Evolutionary conservation across 2,113 vertebrate genomes (phyloP), one percentile per base, ranked within the genome.

Genomic region (Bos javanicus): DNA sequence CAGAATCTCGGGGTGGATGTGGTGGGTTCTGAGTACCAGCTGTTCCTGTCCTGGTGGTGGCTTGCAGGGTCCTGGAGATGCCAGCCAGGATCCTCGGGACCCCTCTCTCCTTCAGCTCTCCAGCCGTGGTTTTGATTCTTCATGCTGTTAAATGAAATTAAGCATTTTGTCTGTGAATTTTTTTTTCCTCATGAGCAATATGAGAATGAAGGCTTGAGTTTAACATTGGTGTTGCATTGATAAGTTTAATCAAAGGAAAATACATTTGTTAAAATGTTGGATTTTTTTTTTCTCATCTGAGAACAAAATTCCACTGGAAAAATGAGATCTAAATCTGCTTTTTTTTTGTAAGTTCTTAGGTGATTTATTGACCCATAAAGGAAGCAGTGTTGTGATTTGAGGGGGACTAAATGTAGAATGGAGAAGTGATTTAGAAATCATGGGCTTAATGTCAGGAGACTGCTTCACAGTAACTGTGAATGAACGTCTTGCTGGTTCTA

Each of bases 1-100:
- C 54, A 57, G 9, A 36, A n/a, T 59, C 30, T n/a, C 0, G 0
- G 11, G 60, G 90, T 28, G 23, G 5, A 5, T 5, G 8, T 8
- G 39, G n/a, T 23, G 28, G 48, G 21, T 48, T 39, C 36, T 60
- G 57, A 48, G 39, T 5, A 23, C 76, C 21, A 28, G 71, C 80
- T 26, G 43, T 13, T 28, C 26, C 57, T 39, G 19, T 30, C 52
- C 50, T 2, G 43, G 52, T 48, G 5, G 13, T 5, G 26, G 92
- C 57, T 19, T 17, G 13, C 7, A 7, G 88, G 39, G 5, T n/a
- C 56, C n/a, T 39, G 15, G 28, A 46, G 33, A 36, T 12, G 21
- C 15, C 26, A 52, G 74, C 81, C 33, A 10, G 54, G 62, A 17
- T 8, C 7, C 48, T 6, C 3, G 36, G 26, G 21, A 19, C 50